Base-by-base conservation (phyloP, 2,113 vertebrate genomes). In the Misgurnus anguillicaudatus region DNA sequence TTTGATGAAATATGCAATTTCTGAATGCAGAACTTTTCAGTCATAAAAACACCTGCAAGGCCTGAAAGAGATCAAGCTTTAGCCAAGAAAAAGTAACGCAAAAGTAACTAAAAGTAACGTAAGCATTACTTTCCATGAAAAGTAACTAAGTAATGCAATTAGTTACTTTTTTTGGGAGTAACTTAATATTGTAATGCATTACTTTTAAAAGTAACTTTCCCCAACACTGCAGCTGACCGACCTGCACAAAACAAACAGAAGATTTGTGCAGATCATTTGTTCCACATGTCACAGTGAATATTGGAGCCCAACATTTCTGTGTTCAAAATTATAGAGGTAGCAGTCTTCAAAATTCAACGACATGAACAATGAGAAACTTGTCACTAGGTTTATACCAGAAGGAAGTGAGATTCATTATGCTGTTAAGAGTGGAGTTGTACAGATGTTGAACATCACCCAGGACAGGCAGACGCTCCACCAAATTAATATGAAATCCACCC, bases 401-500 rank as follows among this genome's bases (percentile, higher is more conserved):
- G 85, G 84, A 90, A 82, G 65, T 75, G 79, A 80, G 87, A 89
- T 90, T 77, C 80, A 93, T 93, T 87, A 91, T 92, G 86, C 84
- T 92, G 85, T 17, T 4, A 72, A 79, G 79, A 88, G 79, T 67
- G 70, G 78, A 87, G 83, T 86, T 75, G 80, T 90, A 87, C 89
- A 92, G 88, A 85, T 92, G 91, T 90, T 90, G 70, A 78, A 90
- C 88, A 91, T 89, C 84, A 85, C 85, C 86, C 84, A 64, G 86
- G 91, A 91, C 89, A 88, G 84, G 72, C 57, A 81, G 85, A 86
- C 85, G 84, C 72, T 76, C 83, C 85, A 85, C 89, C 86, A 90
- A 89, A 90, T 90, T 87, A 90, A 91, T 89, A 86, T 84, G 77
- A 90, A 89, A 90, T 91, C 87, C 86, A 80, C 85, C 85, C 89